These are phyloP conservation scores for Creontiades dilutus DNA, from an alignment of 2,888 invertebrate species.

Conservation along the genomic window DNA sequence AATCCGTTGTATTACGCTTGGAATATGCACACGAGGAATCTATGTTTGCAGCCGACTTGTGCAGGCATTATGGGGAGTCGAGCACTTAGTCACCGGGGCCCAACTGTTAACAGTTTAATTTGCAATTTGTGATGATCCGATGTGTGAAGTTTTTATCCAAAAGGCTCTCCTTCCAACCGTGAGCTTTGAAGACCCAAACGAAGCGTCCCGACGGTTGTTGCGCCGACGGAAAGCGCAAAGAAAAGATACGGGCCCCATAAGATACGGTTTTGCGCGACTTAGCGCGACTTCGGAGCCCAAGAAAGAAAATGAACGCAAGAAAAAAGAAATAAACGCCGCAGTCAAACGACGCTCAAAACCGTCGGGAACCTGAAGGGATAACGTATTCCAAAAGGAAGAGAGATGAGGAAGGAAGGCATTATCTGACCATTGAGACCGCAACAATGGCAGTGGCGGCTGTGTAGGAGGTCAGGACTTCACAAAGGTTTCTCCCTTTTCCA, in stretches of 20 bases:
- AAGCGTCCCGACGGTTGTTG: neutral
- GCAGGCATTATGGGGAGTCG: too few species aligned
- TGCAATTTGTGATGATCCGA: too few species aligned
- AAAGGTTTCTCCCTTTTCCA: conserved; percentile 44
- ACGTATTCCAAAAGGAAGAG: conserved; percentile 50
- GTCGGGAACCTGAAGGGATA: conserved; percentile 19
- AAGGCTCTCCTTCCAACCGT: neutral
- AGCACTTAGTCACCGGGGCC: too few species aligned
- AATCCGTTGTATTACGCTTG: too few species aligned
- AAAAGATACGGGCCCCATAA: neutral
- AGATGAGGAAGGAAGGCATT: conserved; percentile 37
- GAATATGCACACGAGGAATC: too few species aligned
- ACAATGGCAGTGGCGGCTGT: conserved; percentile 46
- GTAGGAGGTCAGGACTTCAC: conserved; percentile 50
- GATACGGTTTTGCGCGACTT: conserved; percentile 1
- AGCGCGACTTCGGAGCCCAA: neutral
- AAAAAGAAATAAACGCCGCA: conserved; percentile 18
- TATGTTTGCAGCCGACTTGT: too few species aligned
- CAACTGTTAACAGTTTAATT: too few species aligned
- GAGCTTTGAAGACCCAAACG: neutral
- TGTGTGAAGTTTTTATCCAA: too few species aligned
- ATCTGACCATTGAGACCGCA: conserved; percentile 52
- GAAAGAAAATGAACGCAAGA: neutral
- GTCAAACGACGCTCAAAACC: conserved; percentile 41
- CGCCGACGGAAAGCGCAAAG: neutral